These are phyloP conservation scores for Ormyrus thymus DNA, from an alignment of 2,888 invertebrate species.

Conservation along the genomic window DNA sequence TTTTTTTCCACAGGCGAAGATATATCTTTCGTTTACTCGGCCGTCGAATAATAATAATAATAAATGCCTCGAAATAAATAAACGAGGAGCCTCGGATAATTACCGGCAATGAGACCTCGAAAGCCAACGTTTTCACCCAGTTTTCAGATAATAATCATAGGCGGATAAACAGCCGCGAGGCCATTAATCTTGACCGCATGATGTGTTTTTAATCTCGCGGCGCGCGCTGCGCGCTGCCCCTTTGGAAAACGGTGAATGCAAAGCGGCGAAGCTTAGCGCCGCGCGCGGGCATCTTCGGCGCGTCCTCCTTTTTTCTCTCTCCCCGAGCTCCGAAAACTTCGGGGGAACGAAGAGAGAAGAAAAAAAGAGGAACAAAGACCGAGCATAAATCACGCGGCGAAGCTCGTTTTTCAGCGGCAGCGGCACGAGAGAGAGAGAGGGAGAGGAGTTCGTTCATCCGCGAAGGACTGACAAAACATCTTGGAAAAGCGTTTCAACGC, in stretches of 20 bases:
- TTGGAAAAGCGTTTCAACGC: not conserved
- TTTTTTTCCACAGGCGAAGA: no score
- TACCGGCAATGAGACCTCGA: no score
- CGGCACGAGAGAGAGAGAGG: not conserved
- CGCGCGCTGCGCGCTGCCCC: no score
- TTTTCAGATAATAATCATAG: not conserved
- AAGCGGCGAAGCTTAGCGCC: not conserved
- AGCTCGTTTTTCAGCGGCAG: slow-evolving; percentile 28
- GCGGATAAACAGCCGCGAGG: not conserved
- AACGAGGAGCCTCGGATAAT: no score
- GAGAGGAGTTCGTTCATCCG: slow-evolving; percentile 16
- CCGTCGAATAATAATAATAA: no score
- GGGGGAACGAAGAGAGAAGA: not conserved
- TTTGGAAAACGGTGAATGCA: not conserved
- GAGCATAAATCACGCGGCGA: slow-evolving; percentile 33
- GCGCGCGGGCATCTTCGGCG: not conserved
- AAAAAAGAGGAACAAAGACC: slow-evolving; percentile 10
- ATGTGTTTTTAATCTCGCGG: not conserved
- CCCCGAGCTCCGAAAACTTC: not conserved
- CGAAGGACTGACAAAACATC: slow-evolving; percentile 18
- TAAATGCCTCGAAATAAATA: no score
- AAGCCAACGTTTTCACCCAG: no score
- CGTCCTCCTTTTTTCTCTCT: not conserved
- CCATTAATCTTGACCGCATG: not conserved
- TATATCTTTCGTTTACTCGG: no score